Base-by-base conservation (phyloP, 1,140 invertebrate species). In the Lepidostoma basale region DNA sequence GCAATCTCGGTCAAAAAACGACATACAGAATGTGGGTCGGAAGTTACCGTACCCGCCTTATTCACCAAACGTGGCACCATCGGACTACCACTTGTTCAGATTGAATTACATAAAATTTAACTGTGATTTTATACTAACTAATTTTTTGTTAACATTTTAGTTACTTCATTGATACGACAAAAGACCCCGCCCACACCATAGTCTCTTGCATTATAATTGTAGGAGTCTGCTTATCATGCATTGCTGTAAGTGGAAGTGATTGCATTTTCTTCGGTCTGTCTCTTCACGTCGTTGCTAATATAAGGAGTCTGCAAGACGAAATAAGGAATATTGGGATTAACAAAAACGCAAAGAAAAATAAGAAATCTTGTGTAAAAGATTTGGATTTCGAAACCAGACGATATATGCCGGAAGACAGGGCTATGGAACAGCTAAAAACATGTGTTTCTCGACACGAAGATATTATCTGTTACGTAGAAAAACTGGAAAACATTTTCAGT, bases 401-500 rank as follows among this genome's bases (percentile, higher is more conserved):
- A 47, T 16, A 33, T 36, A 12, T 36, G 23, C 10, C 44, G 6
- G 62, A 65, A 22, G 12, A 52, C 3, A 18, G 14, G 12, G 62
- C 26, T n/a, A 22, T 16, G 16, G 44, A 23, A 1, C 18, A 65
- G 14, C n/a, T 65, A n/a, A 52, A 54, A 14, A 12, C 3, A 12
- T 52, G 47, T 30, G 22, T 65, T 14, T 8, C 3, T 14, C 44
- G 62, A 3, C 62, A 65, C 36, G 18, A 65, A 5, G 14, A 36
- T 9, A 18, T 65, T 12, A 65, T 65, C 18, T 28, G 12, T 36
- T 52, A 30, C 16, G 47, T 54, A 16, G 18, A 54, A 20, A 49
- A 65, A 23, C 20, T 65, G 30, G 62, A 65, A 30, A 54, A 54
- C 4, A 52, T 65, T n/a, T 65, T 52, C 28, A 54, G 26, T 65